A percentile compares a stretch with the other conserved stretches of the same genome.
These are phyloP conservation scores for Lordiphosa stackelbergi DNA, from an alignment of 1,140 invertebrate genomes.

Conservation along the genomic window DNA sequence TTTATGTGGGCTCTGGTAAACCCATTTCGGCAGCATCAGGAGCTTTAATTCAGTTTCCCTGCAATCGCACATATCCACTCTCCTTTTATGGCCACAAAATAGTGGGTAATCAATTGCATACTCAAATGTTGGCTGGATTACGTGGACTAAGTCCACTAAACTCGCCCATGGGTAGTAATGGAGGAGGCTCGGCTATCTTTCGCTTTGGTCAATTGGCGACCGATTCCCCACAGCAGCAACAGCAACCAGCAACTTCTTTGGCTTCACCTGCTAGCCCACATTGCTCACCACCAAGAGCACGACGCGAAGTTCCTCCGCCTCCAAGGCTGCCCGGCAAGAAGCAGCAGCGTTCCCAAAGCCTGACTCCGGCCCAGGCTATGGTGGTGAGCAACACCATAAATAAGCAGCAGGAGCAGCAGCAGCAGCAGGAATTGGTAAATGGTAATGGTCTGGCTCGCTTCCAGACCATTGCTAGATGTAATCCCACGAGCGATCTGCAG, in stretches of 20 bases:
- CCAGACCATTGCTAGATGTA: conserved; percentile 68
- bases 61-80: conserved; percentile 84
- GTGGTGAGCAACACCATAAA: conserved; percentile 61
- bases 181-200: conserved; percentile 34
- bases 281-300: conserved; percentile 78
- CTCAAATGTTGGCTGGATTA: conserved; percentile 68
- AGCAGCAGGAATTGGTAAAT: conserved; percentile 24
- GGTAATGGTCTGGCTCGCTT: conserved; percentile 56
- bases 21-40: conserved; percentile 92
- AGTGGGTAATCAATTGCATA: conserved; percentile 70
- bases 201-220: conserved; percentile 48
- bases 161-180: conserved; percentile 53
- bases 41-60: conserved; percentile 88
- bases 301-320: conserved; percentile 78
- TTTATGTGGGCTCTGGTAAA: conserved; percentile 92
- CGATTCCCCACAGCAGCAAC: conserved; percentile 6
- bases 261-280: conserved; percentile 45
- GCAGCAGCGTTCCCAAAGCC: conserved; percentile 83
- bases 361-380: conserved; percentile 80
- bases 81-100: conserved; percentile 77
- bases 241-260: conserved; percentile 1
- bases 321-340: conserved; percentile 82
- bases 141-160: conserved; percentile 66
- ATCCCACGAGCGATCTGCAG: conserved; percentile 52
- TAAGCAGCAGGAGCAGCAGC: conserved; percentile 56